Base-by-base conservation (phyloP, 2,797 vertebrate species). In the Pseudomugil tenellus region DNA sequence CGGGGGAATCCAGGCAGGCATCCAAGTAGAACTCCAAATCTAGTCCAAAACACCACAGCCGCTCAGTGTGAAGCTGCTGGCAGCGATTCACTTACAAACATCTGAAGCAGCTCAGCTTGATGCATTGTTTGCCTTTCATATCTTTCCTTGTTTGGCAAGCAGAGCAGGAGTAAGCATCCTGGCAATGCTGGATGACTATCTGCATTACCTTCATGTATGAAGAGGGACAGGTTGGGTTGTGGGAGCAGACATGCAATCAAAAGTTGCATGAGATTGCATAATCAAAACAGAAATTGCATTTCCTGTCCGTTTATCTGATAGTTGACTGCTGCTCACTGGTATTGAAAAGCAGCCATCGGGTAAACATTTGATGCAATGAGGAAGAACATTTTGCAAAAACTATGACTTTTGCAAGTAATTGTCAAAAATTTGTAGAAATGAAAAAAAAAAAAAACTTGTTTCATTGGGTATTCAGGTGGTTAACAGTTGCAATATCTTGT, bases 21-120 rank as follows among this genome's bases (percentile, higher is more conserved):
- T 84, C 77, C 76, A 80, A 75, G 61, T 68, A 68, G 54, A 77
- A 73, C 75, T 77, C 67, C 49, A 66, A 80, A 85, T 83, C 80
- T 71, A 84, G 79, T 85, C 85, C 71, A 57, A 85, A 78, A 56
- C 77, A 58, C 63, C 56, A 16, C 63, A 63, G 70, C 68, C 46
- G 61, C 83, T 76, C 76, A 65, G 84, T 54, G 62, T 69, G 85
- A 84, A 75, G 35, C 65, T 31, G 28, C 70, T 72, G 76, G 57
- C 77, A 87, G 80, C 39, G 39, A 48, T 72, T 58, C 72, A 54
- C 58, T 60, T 39, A 61, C 65, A 75, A 46, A 74, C 56, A 73
- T 70, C 76, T 72, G 39, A 75, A 67, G 78, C 71, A 65, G 63
- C 80, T 67, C 52, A 26, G 76, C 63, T 65, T 12, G 64, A 59